Evolutionary conservation across 2,113 vertebrate species (phyloP).

Genomic region (Epinephelus fuscoguttatus): DNA sequence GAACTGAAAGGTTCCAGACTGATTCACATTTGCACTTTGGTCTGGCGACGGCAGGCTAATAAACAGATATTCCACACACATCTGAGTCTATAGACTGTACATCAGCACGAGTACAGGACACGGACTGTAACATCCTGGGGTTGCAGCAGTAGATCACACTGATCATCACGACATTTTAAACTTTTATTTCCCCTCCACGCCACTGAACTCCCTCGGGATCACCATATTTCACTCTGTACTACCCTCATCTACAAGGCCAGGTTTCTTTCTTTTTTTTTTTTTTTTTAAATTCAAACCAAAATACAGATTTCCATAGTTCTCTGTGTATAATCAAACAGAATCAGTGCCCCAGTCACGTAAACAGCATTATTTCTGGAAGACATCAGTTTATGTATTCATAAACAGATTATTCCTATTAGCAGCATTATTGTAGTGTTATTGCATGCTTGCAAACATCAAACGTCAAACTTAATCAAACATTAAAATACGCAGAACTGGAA

Average conservation of each 20-base stretch:
- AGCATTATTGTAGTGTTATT: background rate
- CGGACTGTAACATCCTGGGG: background rate
- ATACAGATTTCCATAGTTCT: slow-evolving; percentile 1
- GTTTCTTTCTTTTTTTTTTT: background rate
- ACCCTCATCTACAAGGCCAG: background rate
- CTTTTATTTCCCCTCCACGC: slow-evolving; percentile 15
- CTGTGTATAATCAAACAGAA: background rate
- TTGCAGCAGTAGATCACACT: background rate
- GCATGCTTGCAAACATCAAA: slow-evolving; percentile 10
- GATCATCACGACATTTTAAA: slow-evolving; percentile 18
- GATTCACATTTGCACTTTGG: too few species aligned
- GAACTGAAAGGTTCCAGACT: too few species aligned
- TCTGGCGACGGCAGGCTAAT: too few species aligned
- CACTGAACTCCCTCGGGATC: slow-evolving; percentile 16
- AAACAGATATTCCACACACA: background rate
- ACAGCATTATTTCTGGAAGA: slow-evolving; percentile 4
- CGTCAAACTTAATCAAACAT: slow-evolving; percentile 1
- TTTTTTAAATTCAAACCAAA: background rate
- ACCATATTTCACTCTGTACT: background rate
- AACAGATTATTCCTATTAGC: slow-evolving; percentile 17
- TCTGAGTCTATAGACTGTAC: background rate
- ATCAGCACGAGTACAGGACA: background rate
- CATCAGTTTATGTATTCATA: slow-evolving; percentile 11
- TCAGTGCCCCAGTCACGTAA: background rate
- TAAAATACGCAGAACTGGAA: background rate